Base-by-base conservation (phyloP, 2,113 vertebrate genomes). In the Pygoscelis antarcticus region DNA sequence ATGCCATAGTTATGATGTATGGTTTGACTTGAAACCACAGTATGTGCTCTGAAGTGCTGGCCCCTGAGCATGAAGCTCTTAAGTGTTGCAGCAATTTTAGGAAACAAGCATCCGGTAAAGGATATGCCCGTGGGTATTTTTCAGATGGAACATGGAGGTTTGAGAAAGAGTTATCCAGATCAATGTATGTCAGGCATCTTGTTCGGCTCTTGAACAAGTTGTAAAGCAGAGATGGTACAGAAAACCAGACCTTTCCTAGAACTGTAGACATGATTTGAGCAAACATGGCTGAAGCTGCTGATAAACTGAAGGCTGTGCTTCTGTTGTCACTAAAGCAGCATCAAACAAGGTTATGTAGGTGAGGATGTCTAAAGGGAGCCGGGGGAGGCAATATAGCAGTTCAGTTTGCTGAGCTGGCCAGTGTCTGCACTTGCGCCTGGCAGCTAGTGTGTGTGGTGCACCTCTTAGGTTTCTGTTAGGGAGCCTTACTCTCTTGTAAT, bases 11-110 rank as follows among this genome's bases (percentile, higher is more conserved):
- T 95, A 58, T 36, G 83, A 91, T 87, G 47, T 82, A 51, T 64
- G 26, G 38, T 75, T 94, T 96, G 83, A 87, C 81, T 75, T 96
- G 68, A 95, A 94, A 94, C 76, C 68, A 78, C 62, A 38, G 32
- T 66, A 57, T 90, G 75, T 92, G 80, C 46, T 89, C 76, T 66
- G 58, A 83, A 90, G 17, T 70, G 21, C 54, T 92, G 86, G 25
- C 25, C 51, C 51, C 83, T 42, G n/a, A 94, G 57, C 68, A 27
- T 51, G 85, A 79, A 74, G 62, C 61, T 82, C 57, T 46, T 2
- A 57, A 80, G 76, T 42, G 40, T 86, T 94, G 70, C 62, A 83
- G 44, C 60, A 94, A 18, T 91, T 90, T 87, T 85, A 80, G 58
- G 65, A 86, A 89, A 70, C 27, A 70, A 78, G 69, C 51, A 60